Evolutionary conservation across 1,140 invertebrate species (phyloP), one percentile per base, ranked within the genome.

Genomic region (Penaeus vannamei): DNA sequence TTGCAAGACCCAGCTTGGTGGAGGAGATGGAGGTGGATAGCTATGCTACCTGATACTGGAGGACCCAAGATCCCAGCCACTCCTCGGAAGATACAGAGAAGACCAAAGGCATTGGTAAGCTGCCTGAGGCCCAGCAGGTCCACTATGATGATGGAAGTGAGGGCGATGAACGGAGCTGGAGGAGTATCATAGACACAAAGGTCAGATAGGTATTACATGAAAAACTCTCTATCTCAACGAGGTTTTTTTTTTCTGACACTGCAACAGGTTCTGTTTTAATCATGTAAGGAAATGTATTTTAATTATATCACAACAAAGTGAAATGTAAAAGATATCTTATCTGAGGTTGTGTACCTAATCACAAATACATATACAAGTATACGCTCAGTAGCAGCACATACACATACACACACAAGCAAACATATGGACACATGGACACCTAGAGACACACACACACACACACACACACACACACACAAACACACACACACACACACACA

Each of bases 101-200:
- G 92, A 64, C 95, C 95, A 92, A 95, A 95, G 12, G 94, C 94
- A 92, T 94, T 95, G 76, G 94, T 95, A 42, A 95, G 92, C 87
- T 93, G 93, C 86, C 94, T 94, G 59, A 95, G 92, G 29, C 95
- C 95, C 66, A 95, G 91, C 69, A 95, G 91, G 90, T 95, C 94
- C 91, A 94, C 94, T 69, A 95, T 92, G 90, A 95, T 94, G 90
- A 95, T 95, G 32, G 95, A 95, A 23, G 95, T 95, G 79, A 95
- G 92, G 59, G 94, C 94, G 84, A 95, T 94, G 92, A 94, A 95
- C 22, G 95, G 94, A 91, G 95, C 95, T 95, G 92, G 86, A 94
- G 93, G 59, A 66, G 90, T 64, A 86, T 84, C 89, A 86, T 36
- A 64, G 62, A 36, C 23, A 77, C 22, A 32, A 84, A 64, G 59